These are phyloP conservation scores for Helicolenus hilgendorfi DNA, from an alignment of 2,797 vertebrate species.

Conservation along the genomic window DNA sequence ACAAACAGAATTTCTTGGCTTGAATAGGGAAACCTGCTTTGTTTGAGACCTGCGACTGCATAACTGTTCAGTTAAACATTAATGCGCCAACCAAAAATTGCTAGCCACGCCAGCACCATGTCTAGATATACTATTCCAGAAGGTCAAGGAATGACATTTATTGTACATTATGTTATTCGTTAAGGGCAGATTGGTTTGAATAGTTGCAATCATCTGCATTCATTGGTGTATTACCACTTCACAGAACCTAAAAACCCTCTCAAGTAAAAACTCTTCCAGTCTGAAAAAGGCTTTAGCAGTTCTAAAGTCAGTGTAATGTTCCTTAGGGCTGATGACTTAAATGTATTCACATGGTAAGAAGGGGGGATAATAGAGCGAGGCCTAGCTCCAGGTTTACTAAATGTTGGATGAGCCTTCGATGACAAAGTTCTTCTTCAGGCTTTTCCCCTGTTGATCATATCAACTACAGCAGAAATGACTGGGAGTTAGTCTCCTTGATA, in stretches of 20 bases:
- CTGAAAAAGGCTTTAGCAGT: background rate
- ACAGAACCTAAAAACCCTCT: background rate
- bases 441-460: slow-evolving; percentile 3
- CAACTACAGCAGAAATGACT: slow-evolving; percentile 1
- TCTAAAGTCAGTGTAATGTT: slow-evolving; percentile 12
- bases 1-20: background rate
- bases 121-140: background rate
- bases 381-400: slow-evolving; percentile 25
- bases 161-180: background rate
- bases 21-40: slow-evolving; percentile 17
- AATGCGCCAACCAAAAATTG: slow-evolving; percentile 25
- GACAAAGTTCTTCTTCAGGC: background rate
- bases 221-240: background rate
- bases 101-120: background rate
- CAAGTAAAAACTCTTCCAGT: background rate
- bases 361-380: slow-evolving; percentile 15
- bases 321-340: slow-evolving; percentile 26
- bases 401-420: background rate
- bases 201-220: background rate
- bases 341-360: background rate
- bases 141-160: background rate
- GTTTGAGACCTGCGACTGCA: slow-evolving; percentile 19
- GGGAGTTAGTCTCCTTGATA: slow-evolving; percentile 4
- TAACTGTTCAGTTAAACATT: slow-evolving; percentile 55
- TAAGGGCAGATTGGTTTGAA: background rate